Evolutionary conservation across 2,888 invertebrate genomes (phyloP).

Genomic region (Leptinotarsa tumamoca): DNA sequence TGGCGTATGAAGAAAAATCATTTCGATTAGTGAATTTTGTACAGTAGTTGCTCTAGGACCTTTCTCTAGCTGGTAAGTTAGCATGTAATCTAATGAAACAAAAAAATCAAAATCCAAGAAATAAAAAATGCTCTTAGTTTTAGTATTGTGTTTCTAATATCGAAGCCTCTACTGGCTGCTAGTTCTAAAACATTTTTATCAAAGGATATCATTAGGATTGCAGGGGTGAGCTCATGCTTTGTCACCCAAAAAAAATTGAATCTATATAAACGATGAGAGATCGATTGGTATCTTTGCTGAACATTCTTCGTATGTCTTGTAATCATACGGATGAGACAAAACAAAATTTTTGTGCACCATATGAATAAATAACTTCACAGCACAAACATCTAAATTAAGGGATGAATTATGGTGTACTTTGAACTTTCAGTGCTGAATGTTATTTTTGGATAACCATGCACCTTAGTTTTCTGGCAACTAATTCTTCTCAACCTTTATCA

Average conservation of each 20-base stretch:
- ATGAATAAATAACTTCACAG: not conserved
- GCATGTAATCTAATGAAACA: constrained; percentile 37
- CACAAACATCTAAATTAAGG: constrained; percentile 9
- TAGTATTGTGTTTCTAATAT: constrained; percentile 50
- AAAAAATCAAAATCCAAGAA: constrained; percentile 37
- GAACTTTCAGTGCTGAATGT: not conserved
- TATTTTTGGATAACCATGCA: constrained; percentile 10
- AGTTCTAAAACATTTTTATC: constrained; percentile 36
- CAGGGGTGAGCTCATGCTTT: constrained; percentile 2
- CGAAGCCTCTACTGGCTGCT: constrained; percentile 38
- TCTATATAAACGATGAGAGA: not conserved
- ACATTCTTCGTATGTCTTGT: not conserved
- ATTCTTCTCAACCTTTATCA: not conserved
- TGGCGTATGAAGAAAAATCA: constrained; percentile 34
- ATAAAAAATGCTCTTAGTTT: constrained; percentile 48
- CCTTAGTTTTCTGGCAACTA: constrained; percentile 3
- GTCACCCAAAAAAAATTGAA: constrained; percentile 17
- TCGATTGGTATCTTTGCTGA: not conserved
- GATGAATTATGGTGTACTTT: not conserved
- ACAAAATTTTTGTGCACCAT: constrained; percentile 1
- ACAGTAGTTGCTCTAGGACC: constrained; percentile 34
- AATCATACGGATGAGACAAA: not conserved
- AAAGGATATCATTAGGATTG: constrained; percentile 27
- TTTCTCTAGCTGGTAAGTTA: constrained; percentile 39
- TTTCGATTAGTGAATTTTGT: constrained; percentile 31